Base-by-base conservation (phyloP, 2,888 invertebrate genomes). In the Callosobruchus maculatus region DNA sequence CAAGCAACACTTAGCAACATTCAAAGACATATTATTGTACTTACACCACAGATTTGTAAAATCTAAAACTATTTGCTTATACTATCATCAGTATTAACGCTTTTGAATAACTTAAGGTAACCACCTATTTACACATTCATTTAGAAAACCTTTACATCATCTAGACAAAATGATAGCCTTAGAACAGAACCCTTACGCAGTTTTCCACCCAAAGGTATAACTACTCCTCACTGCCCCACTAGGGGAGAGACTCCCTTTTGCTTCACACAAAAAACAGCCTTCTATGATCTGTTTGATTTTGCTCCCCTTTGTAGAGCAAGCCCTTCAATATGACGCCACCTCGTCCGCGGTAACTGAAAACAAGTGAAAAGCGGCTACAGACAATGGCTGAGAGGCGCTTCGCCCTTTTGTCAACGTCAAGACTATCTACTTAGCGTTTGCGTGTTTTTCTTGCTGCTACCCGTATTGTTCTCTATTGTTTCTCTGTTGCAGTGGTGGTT, bases 331-430 rank as follows among this genome's bases (percentile, higher is more conserved):
- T 49, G 49, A 49, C 49, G 49, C 49, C 49, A 49, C 49, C 49
- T 7, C 49, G 49, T 7, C 7, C 49, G 49, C 49, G 49, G 49
- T 49, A 49, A 49, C 49, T 13, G 70, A 31, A 13, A 71, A 70
- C 70, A 75, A 75, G 71, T 71, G 71, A 70, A 22, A 70, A 73
- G 75, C 66, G 30, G 66, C 73, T 20, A 26, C 49, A 70, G 71
- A 75, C 75, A 75, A 75, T 75, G 31, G 73, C 67, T 21, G 67
- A 67, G 68, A 49, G 73, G 70, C 72, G 72, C 74, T 68, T 66
- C 67, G 71, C 67, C 70, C 75, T 71, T 75, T 75, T 75, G 75
- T 75, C 70, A 75, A 73, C 71, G 75, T 73, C 75, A 73, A 75
- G 75, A 71, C 71, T 69, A 68, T 73, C 67, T 73, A 73, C 71